Evolutionary conservation across 2,113 vertebrate genomes (phyloP).

Genomic region (Phoenicopterus ruber): DNA sequence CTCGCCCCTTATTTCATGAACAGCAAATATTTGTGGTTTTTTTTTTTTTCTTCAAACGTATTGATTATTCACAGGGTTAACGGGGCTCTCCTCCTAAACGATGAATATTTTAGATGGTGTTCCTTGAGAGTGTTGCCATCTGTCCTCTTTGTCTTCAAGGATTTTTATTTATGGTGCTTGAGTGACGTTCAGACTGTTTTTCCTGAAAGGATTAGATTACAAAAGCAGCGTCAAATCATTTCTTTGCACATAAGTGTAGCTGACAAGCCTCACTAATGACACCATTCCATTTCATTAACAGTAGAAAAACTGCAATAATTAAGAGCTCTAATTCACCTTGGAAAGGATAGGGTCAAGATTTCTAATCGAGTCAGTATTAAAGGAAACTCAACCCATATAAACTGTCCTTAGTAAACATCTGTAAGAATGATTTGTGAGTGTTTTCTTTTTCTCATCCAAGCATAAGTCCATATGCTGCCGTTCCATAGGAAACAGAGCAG

Average conservation of each 20-base stretch:
- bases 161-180: slow-evolving; percentile 15
- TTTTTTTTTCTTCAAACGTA: too few species aligned
- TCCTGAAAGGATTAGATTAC: slow-evolving; percentile 17
- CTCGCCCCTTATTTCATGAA: background rate
- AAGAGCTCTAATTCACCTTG: slow-evolving; percentile 7
- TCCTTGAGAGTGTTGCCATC: slow-evolving; percentile 21
- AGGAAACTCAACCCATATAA: background rate
- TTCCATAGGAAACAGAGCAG: background rate
- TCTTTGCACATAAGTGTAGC: background rate
- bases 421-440: background rate
- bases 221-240: slow-evolving; percentile 43
- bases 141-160: slow-evolving; percentile 20
- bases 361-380: background rate
- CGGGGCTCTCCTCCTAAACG: background rate
- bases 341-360: background rate
- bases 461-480: rapidly evolving
- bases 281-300: slow-evolving; percentile 26
- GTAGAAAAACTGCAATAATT: slow-evolving; percentile 5
- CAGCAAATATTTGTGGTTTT: background rate
- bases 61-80: background rate
- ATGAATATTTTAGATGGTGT: background rate
- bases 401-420: background rate
- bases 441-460: background rate
- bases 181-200: background rate
- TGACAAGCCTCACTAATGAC: slow-evolving; percentile 54